phyloP scores from a whole-genome alignment of 2,888 invertebrate genomes.

The Eupithecia inturbata region DNA sequence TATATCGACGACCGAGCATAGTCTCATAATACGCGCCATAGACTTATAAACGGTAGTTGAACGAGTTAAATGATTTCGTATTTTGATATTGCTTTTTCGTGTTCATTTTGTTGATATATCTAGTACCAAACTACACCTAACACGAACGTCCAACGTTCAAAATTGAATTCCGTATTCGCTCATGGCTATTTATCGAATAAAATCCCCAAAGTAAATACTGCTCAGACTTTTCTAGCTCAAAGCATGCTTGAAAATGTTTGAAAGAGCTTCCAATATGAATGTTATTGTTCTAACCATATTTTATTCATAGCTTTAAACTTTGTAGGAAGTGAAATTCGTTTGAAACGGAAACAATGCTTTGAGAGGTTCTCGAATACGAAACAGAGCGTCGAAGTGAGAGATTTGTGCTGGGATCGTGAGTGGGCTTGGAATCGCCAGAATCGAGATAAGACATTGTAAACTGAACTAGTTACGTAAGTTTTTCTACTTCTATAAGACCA shows the following conservation, averaged over 20 bases:
- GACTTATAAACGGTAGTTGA: background rate
- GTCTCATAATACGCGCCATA: too few relatives aligned
- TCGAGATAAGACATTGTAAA: constrained; percentile 8
- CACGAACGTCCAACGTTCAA: background rate
- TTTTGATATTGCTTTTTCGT: background rate
- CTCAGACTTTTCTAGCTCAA: constrained; percentile 12
- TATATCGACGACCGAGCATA: too few relatives aligned
- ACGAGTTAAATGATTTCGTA: background rate
- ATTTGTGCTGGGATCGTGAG: constrained; percentile 65
- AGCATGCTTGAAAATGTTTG: constrained; percentile 25
- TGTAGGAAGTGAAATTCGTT: constrained; percentile 46
- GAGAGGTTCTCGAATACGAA: constrained; percentile 54
- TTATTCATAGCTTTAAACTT: constrained; percentile 44
- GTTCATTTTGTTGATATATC: background rate
- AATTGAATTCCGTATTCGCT: constrained; percentile 15
- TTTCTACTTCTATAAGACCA: background rate
- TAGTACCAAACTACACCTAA: background rate
- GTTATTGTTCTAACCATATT: constrained; percentile 44
- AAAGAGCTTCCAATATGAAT: constrained; percentile 41
- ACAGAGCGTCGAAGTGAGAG: constrained; percentile 57
- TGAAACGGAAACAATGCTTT: constrained; percentile 57
- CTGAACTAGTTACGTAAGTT: constrained; percentile 16
- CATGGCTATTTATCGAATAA: constrained; percentile 23
- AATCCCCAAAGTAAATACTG: constrained; percentile 12
- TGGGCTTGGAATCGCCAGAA: constrained; percentile 35